Evolutionary conservation across 2,113 vertebrate species (phyloP).

Genomic region (Smithornis capensis): DNA sequence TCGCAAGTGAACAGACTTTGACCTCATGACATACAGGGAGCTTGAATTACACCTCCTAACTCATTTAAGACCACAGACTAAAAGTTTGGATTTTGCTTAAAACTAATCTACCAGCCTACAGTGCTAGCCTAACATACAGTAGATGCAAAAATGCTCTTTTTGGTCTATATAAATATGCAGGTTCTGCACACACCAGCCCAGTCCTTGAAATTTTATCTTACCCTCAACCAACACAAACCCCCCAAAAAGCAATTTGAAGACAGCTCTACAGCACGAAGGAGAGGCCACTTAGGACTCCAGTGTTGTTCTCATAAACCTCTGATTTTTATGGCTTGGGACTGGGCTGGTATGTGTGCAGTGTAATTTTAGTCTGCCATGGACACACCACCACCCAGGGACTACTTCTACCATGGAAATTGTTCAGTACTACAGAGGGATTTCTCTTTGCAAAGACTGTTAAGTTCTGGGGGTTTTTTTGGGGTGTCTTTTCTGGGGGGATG

Average conservation of each 20-base stretch:
- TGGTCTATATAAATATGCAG: background rate
- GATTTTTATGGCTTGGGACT: background rate
- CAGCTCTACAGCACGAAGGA: background rate
- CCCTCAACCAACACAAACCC: conserved; percentile 14
- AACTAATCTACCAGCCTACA: background rate
- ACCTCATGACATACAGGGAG: background rate
- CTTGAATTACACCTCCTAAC: background rate
- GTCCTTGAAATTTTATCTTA: conserved; percentile 29
- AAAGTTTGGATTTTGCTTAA: conserved; percentile 3
- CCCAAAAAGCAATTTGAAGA: conserved; percentile 6
- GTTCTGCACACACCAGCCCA: background rate
- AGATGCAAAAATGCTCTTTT: background rate
- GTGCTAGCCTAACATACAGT: background rate
- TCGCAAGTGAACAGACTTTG: background rate
- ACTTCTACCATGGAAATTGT: background rate
- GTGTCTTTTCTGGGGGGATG: fast-evolving
- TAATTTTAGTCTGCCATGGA: background rate
- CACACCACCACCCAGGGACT: background rate
- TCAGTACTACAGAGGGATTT: background rate
- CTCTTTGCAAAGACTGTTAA: background rate
- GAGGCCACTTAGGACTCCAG: background rate
- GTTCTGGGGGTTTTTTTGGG: background rate
- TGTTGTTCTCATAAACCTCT: background rate
- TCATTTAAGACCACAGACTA: background rate
- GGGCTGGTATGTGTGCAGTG: background rate